Base-by-base conservation (phyloP, 2,797 vertebrate genomes). In the Nannoperca obscura region DNA sequence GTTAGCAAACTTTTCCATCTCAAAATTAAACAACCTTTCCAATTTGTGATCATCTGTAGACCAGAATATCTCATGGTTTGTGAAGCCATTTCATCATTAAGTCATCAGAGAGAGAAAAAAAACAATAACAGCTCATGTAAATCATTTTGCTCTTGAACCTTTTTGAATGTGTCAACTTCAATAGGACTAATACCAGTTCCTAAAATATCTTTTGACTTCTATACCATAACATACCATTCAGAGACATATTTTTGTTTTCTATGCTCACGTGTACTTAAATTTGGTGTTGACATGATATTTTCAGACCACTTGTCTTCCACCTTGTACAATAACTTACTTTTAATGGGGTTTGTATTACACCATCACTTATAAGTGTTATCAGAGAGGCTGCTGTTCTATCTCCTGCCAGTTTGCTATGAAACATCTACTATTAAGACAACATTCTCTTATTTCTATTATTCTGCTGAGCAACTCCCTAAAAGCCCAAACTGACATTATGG, bases 401-500 rank as follows among this genome's bases (percentile, higher is more conserved):
- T 32, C 22, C 54, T 19, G n/a, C 15, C 11, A 13, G 7, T 34
- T 11, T 36, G 27, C 30, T 55, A 15, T 13, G 17, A n/a, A n/a
- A 46, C 0, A 22, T 3, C 10, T 3, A n/a, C 65, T 30, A 14
- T n/a, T 17, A 12, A 59, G 20, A 4, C 6, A 42, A 11, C 38
- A 19, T 22, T 54, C 20, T 24, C 55, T 70, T 7, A 12, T 5
- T 60, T n/a, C 10, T 17, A 24, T 46, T 5, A 46, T 38, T 42
- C 64, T 20, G 65, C 74, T 27, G 61, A 82, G 62, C 1, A 66
- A 50, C 69, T 58, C 57, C 61, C 52, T 60, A 40, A 62, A 52
- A 65, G 54, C 63, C 42, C 7, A 82, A 36, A n/a, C 34, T 44
- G 62, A 58, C 66, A 64, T 38, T 19, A 59, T 69, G 61, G 83